Evolutionary conservation across 2,113 vertebrate species (phyloP), one percentile per base, ranked within the genome.

Genomic region (Choloepus hoffmanni): DNA sequence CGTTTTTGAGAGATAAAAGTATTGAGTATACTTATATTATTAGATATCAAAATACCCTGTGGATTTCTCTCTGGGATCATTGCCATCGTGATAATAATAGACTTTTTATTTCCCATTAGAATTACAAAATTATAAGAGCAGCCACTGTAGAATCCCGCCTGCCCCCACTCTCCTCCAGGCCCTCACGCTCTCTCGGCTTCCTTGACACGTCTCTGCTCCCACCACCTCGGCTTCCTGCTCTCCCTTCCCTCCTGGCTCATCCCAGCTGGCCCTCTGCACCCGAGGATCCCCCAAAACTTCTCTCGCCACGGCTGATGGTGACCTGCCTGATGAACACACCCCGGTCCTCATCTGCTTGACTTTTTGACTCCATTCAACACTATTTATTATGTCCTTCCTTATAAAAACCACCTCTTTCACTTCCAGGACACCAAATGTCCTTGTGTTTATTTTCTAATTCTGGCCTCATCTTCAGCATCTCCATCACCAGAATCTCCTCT

Each of bases 1-100:
- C 58, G 50, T 58, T 72, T 78, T 55, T 93, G 48, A 94, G 62
- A 82, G 79, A 73, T 28, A 62, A 82, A 85, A 73, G n/a, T 81
- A 73, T 33, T 58, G 13, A 73, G 40, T 2, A 60, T 79, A 26
- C 2, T n/a, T 48, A 58, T 43, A 23, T n/a, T 60, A 67, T 21
- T 90, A 68, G 48, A 76, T 62, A 81, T 76, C 11, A 62, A 40
- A 87, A 26, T 63, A 62, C 65, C 14, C 23, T 3, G 7, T 45
- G 43, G 43, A 45, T 76, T n/a, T 68, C 10, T 24, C 30, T 81
- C 12, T 60, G 76, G 33, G 33, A 50, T 83, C 36, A 16, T 85
- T 85, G 90, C 15, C 28, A 79, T 72, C 43, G 53, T n/a, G 5
- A 67, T 65, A 36, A 13, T 68, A 50, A 74, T 28, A 11, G 15